These are phyloP conservation scores for Ataeniobius toweri DNA, from an alignment of 2,797 vertebrate genomes.

Conservation along the genomic window DNA sequence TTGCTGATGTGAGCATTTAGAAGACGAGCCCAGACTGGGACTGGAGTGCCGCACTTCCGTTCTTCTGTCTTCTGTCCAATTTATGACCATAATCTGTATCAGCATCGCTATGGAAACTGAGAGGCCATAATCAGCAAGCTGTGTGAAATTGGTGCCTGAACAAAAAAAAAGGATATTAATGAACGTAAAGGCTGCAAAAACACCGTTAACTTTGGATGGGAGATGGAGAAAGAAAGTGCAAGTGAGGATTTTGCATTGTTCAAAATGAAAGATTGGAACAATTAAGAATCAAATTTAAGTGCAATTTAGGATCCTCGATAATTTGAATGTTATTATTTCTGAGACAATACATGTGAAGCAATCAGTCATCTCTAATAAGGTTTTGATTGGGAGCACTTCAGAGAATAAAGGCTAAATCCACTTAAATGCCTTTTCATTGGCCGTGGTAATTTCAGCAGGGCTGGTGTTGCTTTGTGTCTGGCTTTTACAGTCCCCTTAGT, in stretches of 20 bases:
- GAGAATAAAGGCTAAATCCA: conserved; percentile 42
- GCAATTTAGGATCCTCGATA: conserved; percentile 54
- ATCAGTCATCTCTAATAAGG: conserved; percentile 59
- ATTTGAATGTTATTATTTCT: conserved; percentile 59
- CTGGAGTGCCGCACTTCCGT: conserved; percentile 33
- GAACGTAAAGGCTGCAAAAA: conserved; percentile 51
- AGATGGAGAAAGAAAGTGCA: conserved; percentile 10
- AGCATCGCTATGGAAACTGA: conserved; percentile 72
- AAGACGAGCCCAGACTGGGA: conserved; percentile 32
- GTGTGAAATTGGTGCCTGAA: conserved; percentile 53
- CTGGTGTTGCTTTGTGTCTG: conserved; percentile 36
- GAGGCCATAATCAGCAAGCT: conserved; percentile 58
- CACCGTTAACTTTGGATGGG: conserved; percentile 43
- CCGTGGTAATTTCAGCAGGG: conserved; percentile 25
- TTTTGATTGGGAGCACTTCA: conserved; percentile 54
- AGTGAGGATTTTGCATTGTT: conserved; percentile 62
- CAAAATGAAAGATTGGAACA: conserved; percentile 27
- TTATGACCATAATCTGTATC: conserved; percentile 58
- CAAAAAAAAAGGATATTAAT: conserved; percentile 62
- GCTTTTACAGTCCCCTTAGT: conserved; percentile 7
- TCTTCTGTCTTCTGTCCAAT: conserved; percentile 49
- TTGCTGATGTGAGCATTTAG: conserved; percentile 41
- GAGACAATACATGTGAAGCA: conserved; percentile 62
- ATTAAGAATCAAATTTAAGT: conserved; percentile 56
- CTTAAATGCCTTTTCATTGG: conserved; percentile 44